Evolutionary conservation across 2,888 invertebrate genomes (phyloP).

Genomic region (Mesorhabditis belari): DNA sequence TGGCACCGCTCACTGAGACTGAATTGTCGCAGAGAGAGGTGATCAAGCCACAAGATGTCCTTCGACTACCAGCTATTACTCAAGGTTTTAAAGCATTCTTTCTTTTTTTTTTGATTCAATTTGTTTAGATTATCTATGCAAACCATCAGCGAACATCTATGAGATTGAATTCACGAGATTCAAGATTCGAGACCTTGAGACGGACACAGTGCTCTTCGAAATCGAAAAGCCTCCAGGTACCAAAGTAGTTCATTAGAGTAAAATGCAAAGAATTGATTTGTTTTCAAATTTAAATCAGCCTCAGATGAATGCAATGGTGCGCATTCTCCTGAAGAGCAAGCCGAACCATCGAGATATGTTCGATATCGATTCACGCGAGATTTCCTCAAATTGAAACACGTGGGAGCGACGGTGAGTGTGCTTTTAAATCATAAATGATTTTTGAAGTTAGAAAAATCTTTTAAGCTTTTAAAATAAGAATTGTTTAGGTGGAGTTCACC

Average conservation of each 20-base stretch:
- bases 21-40: constrained; percentile 12
- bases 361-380: constrained; percentile 97
- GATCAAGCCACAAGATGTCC: constrained; percentile 24
- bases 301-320: too few species aligned
- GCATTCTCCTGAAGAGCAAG: constrained; percentile 45
- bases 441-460: constrained; percentile 59
- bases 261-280: too few species aligned
- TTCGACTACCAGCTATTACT: constrained; percentile 16
- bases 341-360: constrained; percentile 88
- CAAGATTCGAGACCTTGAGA: constrained; percentile 84
- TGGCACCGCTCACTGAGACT: constrained; percentile 11
- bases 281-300: too few species aligned
- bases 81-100: constrained; percentile 8
- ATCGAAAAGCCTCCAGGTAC: constrained; percentile 71
- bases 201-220: constrained; percentile 82
- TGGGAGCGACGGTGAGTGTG: constrained; percentile 86
- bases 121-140: constrained; percentile 75
- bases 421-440: too few species aligned
- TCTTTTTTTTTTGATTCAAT: constrained; percentile 56
- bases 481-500: constrained; percentile 89
- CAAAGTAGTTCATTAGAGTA: too few species aligned
- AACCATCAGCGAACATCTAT: constrained; percentile 88
- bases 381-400: constrained; percentile 79
- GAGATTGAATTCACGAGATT: constrained; percentile 96
- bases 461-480: constrained; percentile 72